These are phyloP conservation scores for Nibea coibor DNA, from an alignment of 2,113 vertebrate species.

Conservation along the genomic window DNA sequence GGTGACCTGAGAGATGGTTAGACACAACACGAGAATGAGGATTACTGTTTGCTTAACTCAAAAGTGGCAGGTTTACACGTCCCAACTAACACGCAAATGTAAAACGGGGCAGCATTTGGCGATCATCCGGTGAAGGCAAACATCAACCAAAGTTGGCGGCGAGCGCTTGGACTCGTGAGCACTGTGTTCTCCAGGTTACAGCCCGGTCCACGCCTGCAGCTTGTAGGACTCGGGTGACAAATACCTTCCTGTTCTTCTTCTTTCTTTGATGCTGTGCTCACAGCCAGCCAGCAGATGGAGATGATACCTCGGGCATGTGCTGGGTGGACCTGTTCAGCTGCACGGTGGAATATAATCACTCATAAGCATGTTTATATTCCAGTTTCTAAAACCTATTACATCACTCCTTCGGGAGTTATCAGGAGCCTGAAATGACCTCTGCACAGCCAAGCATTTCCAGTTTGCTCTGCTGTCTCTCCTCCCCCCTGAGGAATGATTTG, in stretches of 20 bases:
- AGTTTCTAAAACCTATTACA: conserved; percentile 69
- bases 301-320: conserved; percentile 14
- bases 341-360: conserved; percentile 55
- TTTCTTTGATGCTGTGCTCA: conserved; percentile 33
- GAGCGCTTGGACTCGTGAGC: background rate
- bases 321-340: conserved; percentile 31
- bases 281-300: conserved; percentile 63
- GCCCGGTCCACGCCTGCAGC: background rate
- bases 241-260: background rate
- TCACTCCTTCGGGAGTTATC: conserved; percentile 65
- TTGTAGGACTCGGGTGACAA: background rate
- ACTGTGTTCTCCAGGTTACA: background rate
- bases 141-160: too few species aligned
- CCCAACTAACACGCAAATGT: too few species aligned
- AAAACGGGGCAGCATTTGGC: background rate
- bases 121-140: background rate
- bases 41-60: background rate
- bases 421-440: conserved; percentile 60
- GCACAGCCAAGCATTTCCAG: conserved; percentile 57
- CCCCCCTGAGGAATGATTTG: conserved; percentile 59
- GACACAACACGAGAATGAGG: background rate
- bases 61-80: too few species aligned
- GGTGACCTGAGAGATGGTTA: conserved; percentile 80
- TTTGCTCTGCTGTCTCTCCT: conserved; percentile 65
- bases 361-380: conserved; percentile 32